Percentiles rank a stretch among this genome's conserved stretches.
These are phyloP conservation scores for Entomobrya multifasciata DNA, from an alignment of 2,888 invertebrate species.

Conservation along the genomic window DNA sequence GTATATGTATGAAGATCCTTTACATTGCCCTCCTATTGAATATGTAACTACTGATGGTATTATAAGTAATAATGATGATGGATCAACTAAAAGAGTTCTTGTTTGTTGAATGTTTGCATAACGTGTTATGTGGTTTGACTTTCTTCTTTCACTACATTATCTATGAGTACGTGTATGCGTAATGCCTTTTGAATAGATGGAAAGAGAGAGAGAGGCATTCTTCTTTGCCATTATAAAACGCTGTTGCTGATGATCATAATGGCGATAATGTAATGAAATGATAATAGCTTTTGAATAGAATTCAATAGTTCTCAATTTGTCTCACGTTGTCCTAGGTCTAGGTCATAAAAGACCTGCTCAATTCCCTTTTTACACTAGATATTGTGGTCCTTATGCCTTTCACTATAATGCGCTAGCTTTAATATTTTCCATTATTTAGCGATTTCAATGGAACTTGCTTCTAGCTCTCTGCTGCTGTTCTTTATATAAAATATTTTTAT, in stretches of 20 bases:
- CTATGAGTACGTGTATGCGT: too few relatives aligned
- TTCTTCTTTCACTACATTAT: constrained; percentile 30
- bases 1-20: too few relatives aligned
- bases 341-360: constrained; percentile 61
- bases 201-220: constrained; percentile 42
- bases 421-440: constrained; percentile 63
- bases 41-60: constrained; percentile 19
- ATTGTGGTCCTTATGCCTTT: constrained; percentile 46
- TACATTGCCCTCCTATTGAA: too few relatives aligned
- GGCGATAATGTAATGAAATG: constrained; percentile 66
- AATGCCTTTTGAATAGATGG: constrained; percentile 43
- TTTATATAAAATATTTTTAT: constrained; percentile 50
- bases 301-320: constrained; percentile 71
- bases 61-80: constrained; percentile 23
- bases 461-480: constrained; percentile 16
- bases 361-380: constrained; percentile 40
- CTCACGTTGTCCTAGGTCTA: constrained; percentile 69
- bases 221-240: constrained; percentile 50
- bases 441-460: constrained; percentile 65
- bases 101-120: constrained; percentile 53
- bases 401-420: constrained; percentile 32
- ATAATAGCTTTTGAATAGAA: constrained; percentile 62
- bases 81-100: constrained; percentile 59
- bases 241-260: constrained; percentile 41
- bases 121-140: constrained; percentile 54